These are phyloP conservation scores for Oenanthe melanoleuca DNA, from an alignment of 2,113 vertebrate species.

Conservation along the genomic window DNA sequence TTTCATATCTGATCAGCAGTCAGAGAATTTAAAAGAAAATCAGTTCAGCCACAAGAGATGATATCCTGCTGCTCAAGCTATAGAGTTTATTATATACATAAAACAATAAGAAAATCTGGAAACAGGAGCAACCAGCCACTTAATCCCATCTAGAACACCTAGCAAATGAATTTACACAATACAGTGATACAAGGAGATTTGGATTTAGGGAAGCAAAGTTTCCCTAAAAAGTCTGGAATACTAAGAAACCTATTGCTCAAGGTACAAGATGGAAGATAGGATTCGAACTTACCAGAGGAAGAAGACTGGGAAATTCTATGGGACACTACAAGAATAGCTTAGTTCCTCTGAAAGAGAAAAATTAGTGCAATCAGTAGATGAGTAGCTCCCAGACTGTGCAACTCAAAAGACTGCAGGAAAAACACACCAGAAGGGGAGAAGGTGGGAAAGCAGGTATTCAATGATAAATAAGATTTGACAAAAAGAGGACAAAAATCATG, in stretches of 20 bases:
- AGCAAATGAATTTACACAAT: background rate
- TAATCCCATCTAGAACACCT: background rate
- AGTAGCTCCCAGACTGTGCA: background rate
- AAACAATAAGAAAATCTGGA: background rate
- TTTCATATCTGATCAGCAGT: background rate
- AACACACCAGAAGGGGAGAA: background rate
- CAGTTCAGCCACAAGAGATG: background rate
- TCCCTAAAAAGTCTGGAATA: background rate
- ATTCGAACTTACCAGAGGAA: constrained; percentile 36
- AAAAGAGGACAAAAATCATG: background rate
- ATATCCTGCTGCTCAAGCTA: background rate
- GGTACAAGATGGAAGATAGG: background rate
- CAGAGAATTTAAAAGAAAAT: background rate
- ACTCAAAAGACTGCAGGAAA: background rate
- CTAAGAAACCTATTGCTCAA: background rate
- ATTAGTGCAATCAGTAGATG: constrained; percentile 4
- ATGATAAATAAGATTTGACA: background rate
- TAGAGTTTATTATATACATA: background rate
- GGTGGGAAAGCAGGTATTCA: background rate
- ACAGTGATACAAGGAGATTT: background rate
- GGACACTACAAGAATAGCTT: constrained; percentile 15
- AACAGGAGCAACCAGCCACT: background rate
- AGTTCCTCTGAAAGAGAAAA: constrained; percentile 56
- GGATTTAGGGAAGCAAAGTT: background rate
- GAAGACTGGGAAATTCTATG: constrained; percentile 10